Evolutionary conservation across 23 tunicate species (phyloP).

Genomic region (Ascidia mentula): DNA sequence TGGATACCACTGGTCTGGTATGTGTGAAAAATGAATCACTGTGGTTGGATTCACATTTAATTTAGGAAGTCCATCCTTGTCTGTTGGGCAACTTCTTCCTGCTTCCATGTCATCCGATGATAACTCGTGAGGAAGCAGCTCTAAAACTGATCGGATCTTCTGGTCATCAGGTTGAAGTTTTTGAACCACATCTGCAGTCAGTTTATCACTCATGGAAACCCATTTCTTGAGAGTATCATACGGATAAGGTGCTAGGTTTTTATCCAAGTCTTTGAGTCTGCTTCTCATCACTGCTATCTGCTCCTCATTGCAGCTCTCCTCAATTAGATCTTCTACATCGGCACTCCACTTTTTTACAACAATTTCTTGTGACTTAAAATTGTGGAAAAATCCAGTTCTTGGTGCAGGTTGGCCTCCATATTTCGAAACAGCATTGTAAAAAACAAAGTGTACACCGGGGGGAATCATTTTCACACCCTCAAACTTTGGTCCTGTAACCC

Average conservation of each 20-base stretch:
- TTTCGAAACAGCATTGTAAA: conserved; percentile 64
- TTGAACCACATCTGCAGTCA: conserved; percentile 17
- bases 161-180: conserved; percentile 58
- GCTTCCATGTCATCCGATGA: neutral
- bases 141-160: conserved; percentile 66
- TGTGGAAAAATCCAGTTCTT: conserved; percentile 86
- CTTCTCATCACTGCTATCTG: conserved; percentile 21
- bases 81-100: conserved; percentile 11
- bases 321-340: conserved; percentile 41
- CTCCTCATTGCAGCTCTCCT: conserved; percentile 14
- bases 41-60: conserved; percentile 60
- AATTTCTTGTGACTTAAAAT: conserved; percentile 66
- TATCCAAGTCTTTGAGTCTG: conserved; percentile 55
- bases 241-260: conserved; percentile 84
- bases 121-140: conserved; percentile 24
- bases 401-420: conserved; percentile 71
- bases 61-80: conserved; percentile 70
- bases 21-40: conserved; percentile 50
- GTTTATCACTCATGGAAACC: conserved; percentile 62
- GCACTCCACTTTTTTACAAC: conserved; percentile 57
- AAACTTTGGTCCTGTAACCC: conserved; percentile 85
- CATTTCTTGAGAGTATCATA: conserved; percentile 83
- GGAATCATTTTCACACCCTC: conserved; percentile 97
- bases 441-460: conserved; percentile 92
- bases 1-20: conserved; percentile 89